Conservation (phyloP, 2,888 invertebrate genomes). For the Cosmopolites sordidus region DNA sequence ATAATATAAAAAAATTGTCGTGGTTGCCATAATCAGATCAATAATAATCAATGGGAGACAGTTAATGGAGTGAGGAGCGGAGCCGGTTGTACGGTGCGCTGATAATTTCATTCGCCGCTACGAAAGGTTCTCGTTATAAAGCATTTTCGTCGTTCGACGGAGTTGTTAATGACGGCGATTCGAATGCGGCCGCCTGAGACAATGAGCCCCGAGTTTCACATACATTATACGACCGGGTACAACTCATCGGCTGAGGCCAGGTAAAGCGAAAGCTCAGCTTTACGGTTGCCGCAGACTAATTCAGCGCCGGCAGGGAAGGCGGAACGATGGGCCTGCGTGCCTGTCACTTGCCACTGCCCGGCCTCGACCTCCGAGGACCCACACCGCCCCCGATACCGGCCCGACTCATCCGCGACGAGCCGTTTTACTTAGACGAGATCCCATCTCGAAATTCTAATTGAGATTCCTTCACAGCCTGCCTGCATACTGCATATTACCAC, state of each 20-base stretch:
- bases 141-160: conserved; percentile 36
- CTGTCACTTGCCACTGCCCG: conserved; percentile 51
- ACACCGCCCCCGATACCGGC: conserved; percentile 44
- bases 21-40: background rate
- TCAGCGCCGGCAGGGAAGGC: conserved; percentile 47
- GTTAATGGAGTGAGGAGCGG: background rate
- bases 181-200: conserved; percentile 32
- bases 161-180: conserved; percentile 39
- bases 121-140: conserved; percentile 37
- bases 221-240: conserved; percentile 36
- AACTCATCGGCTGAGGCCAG: conserved; percentile 34
- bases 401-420: conserved; percentile 41
- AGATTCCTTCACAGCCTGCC: conserved; percentile 43
- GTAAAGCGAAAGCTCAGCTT: conserved; percentile 37
- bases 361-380: conserved; percentile 46
- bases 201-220: conserved; percentile 33
- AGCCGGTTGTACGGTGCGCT: conserved; percentile 11
- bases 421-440: conserved; percentile 45
- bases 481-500: conserved; percentile 18
- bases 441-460: conserved; percentile 48
- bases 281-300: conserved; percentile 44
- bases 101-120: conserved; percentile 24
- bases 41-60: background rate
- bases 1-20: no score
- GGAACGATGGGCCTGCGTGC: conserved; percentile 48